Evolutionary conservation across 2,888 invertebrate genomes (phyloP).

Genomic region (Rapana venosa): DNA sequence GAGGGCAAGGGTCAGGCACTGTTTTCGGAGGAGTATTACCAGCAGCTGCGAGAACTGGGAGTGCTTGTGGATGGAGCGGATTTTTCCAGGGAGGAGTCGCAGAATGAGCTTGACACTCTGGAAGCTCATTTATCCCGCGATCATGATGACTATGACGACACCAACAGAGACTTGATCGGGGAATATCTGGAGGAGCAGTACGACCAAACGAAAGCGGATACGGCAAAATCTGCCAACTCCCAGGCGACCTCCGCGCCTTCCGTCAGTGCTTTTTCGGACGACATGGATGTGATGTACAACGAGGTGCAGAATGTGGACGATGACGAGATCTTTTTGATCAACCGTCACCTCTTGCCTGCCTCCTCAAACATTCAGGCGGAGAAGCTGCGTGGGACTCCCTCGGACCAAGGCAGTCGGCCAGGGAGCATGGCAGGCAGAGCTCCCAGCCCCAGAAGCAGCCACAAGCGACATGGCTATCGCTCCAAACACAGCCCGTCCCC

Average conservation of each 20-base stretch:
- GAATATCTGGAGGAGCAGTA: slow-evolving; percentile 27
- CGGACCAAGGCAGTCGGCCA: slow-evolving; percentile 46
- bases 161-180: slow-evolving; percentile 43
- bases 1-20: slow-evolving; percentile 56
- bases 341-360: slow-evolving; percentile 57
- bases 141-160: slow-evolving; percentile 49
- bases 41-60: slow-evolving; percentile 68
- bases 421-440: slow-evolving; percentile 49
- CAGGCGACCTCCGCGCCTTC: slow-evolving; percentile 64
- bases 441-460: neutral
- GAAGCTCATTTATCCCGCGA: slow-evolving; percentile 62
- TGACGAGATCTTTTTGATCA: slow-evolving; percentile 66
- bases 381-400: slow-evolving; percentile 55
- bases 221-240: slow-evolving; percentile 40
- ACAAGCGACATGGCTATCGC: neutral
- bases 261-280: slow-evolving; percentile 67
- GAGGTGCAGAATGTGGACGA: slow-evolving; percentile 52
- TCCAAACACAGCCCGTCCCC: neutral
- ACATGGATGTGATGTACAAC: slow-evolving; percentile 59
- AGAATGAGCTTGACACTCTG: slow-evolving; percentile 70
- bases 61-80: slow-evolving; percentile 68
- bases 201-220: neutral
- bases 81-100: slow-evolving; percentile 62
- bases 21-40: slow-evolving; percentile 70
- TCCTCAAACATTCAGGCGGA: slow-evolving; percentile 46